phyloP scores from a whole-genome alignment of 2,113 vertebrate species.

The Forbesichthys agassizii region DNA sequence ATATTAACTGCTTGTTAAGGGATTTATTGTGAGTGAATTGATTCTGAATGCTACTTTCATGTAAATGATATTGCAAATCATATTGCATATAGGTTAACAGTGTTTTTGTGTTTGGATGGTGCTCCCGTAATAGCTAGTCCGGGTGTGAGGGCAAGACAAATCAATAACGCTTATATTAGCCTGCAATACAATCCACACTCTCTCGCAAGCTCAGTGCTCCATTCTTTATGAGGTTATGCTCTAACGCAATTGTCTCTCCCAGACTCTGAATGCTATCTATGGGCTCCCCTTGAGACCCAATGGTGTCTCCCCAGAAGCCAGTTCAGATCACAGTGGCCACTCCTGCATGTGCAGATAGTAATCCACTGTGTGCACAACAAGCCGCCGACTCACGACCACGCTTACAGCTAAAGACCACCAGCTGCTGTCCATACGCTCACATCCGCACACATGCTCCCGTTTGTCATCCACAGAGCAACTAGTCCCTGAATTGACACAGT shows the following conservation, averaged over 20 bases:
- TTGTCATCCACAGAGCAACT: not conserved
- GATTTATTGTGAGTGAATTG: constrained; percentile 7
- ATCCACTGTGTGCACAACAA: constrained; percentile 24
- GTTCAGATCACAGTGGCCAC: constrained; percentile 38
- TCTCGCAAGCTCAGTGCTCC: constrained; percentile 17
- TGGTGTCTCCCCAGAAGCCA: constrained; percentile 3
- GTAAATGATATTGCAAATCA: constrained; percentile 25
- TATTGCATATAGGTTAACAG: constrained; percentile 9
- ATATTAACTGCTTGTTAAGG: not conserved
- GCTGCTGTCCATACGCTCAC: constrained; percentile 27
- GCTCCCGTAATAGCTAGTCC: constrained; percentile 22
- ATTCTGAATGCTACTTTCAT: constrained; percentile 11
- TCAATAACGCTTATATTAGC: constrained; percentile 60
- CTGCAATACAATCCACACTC: constrained; percentile 45
- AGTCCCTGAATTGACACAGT: too few relatives aligned
- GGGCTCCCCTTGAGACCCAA: constrained; percentile 13
- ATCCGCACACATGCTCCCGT: not conserved
- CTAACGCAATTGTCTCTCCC: constrained; percentile 55
- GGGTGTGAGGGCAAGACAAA: constrained; percentile 49
- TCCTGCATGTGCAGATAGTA: constrained; percentile 20
- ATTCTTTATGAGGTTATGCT: constrained; percentile 37
- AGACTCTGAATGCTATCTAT: constrained; percentile 16
- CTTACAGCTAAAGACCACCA: constrained; percentile 27
- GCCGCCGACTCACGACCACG: constrained; percentile 16
- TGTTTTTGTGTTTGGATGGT: constrained; percentile 11